phyloP scores from a whole-genome alignment of 2,113 vertebrate species.

The Petroica traversi region DNA sequence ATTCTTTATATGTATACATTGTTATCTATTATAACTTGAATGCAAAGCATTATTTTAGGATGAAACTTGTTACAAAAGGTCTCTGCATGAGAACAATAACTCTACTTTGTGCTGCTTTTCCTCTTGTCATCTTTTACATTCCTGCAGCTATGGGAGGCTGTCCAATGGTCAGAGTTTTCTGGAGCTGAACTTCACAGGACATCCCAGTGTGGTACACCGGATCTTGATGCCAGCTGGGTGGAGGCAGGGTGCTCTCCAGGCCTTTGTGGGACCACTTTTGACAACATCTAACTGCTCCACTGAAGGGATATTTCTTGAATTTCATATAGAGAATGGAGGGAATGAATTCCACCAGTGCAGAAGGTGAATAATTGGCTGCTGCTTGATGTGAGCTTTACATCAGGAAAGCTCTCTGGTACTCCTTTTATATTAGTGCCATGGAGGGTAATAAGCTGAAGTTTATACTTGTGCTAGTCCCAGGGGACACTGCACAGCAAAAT shows the following conservation, averaged over 20 bases:
- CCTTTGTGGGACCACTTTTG: background rate
- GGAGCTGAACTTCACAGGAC: background rate
- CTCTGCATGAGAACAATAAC: background rate
- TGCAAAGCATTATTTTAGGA: slow-evolving; percentile 26
- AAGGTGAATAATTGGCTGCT: background rate
- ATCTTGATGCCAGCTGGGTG: background rate
- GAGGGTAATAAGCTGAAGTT: background rate
- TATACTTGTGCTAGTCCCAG: background rate
- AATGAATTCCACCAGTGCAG: background rate
- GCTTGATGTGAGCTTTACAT: background rate
- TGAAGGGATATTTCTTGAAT: background rate
- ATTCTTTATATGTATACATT: background rate
- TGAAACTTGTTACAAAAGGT: slow-evolving; percentile 8
- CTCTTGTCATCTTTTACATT: background rate
- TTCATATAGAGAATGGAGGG: background rate
- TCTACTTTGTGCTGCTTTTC: background rate
- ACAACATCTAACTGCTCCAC: background rate
- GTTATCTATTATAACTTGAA: background rate
- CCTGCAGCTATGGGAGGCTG: background rate
- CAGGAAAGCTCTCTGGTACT: background rate
- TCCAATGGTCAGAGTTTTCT: background rate
- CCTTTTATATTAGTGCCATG: background rate
- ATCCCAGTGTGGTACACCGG: background rate
- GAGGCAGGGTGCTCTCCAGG: background rate
- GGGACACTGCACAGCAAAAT: background rate